Evolutionary conservation across 2,888 invertebrate genomes (phyloP), one percentile per base, ranked within the genome.

Genomic region (Drosophila cracens): DNA sequence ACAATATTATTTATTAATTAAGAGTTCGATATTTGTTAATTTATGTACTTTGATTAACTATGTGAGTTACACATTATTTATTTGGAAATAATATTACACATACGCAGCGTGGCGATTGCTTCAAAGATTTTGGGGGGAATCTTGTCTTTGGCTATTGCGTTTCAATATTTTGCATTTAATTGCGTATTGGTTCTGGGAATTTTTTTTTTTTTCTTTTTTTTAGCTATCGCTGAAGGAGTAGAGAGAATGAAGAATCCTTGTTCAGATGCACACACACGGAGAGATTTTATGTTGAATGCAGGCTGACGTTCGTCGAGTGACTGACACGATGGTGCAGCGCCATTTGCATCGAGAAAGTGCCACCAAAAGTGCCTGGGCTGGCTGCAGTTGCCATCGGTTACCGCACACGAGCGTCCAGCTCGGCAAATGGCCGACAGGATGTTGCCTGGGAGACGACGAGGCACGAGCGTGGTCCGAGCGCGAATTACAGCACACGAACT

Each of bases 221-320:
- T 51, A 10, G 27, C n/a, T 21, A 29, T 46, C 53, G 46, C 48
- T 74, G 61, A 53, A 57, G 25, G 59, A 38, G 46, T 31, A 65
- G 27, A 63, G 51, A 31, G 62, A 59, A 43, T 46, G 49, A 13
- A 61, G 29, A 25, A 49, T 65, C 36, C 54, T 60, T 21, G 10
- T 7, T 36, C 48, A 3, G 31, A 16, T 18, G 59, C 36, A 46
- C 52, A 49, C 25, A 69, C 27, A 69, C 59, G 49, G 68, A 36
- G 61, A 81, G 72, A 62, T 68, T 48, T 52, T 36, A 76, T 74
- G 89, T 90, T 90, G 89, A 83, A 81, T 90, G 87, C 90, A 81
- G 84, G 57, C 77, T 80, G 90, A 90, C 76, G 68, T 69, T 86
- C 90, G 84, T 90, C 75, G 77, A 79, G 60, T 78, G 81, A 89